Evolutionary conservation across 92 coral and sea anemone genomes (phyloP), one percentile per base, ranked within the genome.

Genomic region (Zoanthus solanderi): DNA sequence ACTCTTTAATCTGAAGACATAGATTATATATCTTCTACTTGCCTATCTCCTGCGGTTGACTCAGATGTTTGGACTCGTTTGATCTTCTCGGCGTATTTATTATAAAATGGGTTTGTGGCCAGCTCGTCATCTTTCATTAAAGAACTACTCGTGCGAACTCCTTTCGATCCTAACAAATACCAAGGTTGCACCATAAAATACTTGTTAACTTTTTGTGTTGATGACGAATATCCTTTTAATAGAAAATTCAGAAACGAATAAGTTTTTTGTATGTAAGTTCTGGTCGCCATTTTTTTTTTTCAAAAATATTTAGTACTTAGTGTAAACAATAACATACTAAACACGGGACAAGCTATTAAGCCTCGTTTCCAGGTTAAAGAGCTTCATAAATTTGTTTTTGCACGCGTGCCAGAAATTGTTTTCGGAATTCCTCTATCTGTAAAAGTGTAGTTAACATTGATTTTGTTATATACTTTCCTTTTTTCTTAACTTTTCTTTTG

Each of bases 21-120:
- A 16, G 30, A 47, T 37, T 37, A n/a, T 14, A 7, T 76, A 34
- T 76, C 28, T 6, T 1, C 13, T n/a, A 50, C 85, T 47, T 66
- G 72, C 75, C 58, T 67, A 46, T 66, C 85, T 18, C 61, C 61
- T n/a, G 81, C 47, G 0, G 16, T 16, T 50, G 65, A 48, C 23
- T 47, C 75, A 48, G 2, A 23, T 9, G 58, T 66, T 12, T 68
- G 34, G 44, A 65, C 47, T 15, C 18, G 85, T 28, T 81, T 65
- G 60, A 81, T 81, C 71, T 81, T 81, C 61, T 81, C 85, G 10
- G 75, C 75, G 44, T 81, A 81, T 23, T 81, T 81, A 17, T 47
- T 71, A 47, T 65, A 81, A 53, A 63, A 63, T 15, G 85, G 85
- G 44, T 81, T 81, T 81, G 61, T 65, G 0, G 30, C 75, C 5